Evolutionary conservation across 2,888 invertebrate species (phyloP).

Genomic region (Aphrophora alni): DNA sequence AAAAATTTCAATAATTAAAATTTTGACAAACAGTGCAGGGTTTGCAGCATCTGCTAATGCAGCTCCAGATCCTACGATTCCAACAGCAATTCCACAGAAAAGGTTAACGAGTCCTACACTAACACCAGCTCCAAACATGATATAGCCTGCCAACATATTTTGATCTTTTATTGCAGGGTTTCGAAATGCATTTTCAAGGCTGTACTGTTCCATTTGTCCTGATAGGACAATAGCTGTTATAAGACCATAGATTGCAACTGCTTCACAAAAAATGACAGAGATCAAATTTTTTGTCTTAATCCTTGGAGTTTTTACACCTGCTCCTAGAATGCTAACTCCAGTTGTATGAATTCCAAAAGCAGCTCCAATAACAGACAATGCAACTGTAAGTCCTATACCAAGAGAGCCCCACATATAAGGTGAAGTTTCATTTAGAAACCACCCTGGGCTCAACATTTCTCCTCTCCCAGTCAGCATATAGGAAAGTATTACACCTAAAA

Average conservation of each 20-base stretch:
- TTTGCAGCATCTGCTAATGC: constrained; percentile 98
- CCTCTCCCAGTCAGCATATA: constrained; percentile 69
- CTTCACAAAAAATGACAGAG: constrained; percentile 61
- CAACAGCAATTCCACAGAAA: constrained; percentile 95
- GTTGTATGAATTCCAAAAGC: constrained; percentile 97
- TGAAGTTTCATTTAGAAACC: constrained; percentile 88
- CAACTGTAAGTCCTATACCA: constrained; percentile 95
- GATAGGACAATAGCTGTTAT: constrained; percentile 98
- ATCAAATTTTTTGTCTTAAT: constrained; percentile 64
- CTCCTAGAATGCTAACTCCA: constrained; percentile 75
- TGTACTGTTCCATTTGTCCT: constrained; percentile 67
- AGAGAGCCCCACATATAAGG: constrained; percentile 97
- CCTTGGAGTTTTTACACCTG: constrained; percentile 96
- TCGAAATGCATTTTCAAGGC: constrained; percentile 11
- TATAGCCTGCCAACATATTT: constrained; percentile 70
- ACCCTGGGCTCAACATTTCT: constrained; percentile 84
- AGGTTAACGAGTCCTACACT: constrained; percentile 95
- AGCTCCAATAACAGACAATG: constrained; percentile 96
- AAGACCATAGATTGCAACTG: constrained; percentile 98
- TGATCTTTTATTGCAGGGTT: constrained; percentile 56
- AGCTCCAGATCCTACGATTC: constrained; percentile 98
- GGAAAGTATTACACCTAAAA: constrained; percentile 30
- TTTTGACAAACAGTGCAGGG: constrained; percentile 94
- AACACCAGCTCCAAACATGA: constrained; percentile 86
- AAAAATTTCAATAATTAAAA: constrained; percentile 98